These are phyloP conservation scores for Tinamus guttatus DNA, from an alignment of 2,113 vertebrate species.

Conservation along the genomic window DNA sequence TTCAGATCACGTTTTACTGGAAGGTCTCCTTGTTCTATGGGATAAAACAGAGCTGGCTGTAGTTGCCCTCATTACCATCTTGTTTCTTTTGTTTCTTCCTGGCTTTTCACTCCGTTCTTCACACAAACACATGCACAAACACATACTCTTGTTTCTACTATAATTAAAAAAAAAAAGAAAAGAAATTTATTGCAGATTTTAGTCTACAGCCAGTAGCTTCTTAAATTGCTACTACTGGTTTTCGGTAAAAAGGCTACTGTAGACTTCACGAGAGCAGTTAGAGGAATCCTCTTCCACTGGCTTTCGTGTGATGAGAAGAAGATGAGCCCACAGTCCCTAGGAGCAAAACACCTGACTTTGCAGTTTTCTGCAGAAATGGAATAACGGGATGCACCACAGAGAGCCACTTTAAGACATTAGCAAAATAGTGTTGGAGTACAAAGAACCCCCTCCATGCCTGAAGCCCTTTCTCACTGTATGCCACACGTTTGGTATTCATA, in stretches of 20 bases:
- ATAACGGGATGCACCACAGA: not conserved
- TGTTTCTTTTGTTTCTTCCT: not conserved
- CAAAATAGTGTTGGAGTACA: not conserved
- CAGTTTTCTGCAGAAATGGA: not conserved
- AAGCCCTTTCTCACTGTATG: not conserved
- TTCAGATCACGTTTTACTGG: not conserved
- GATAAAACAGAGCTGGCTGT: not conserved
- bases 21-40: not conserved
- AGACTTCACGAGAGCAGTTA: not conserved
- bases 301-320: not conserved
- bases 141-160: not conserved
- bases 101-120: rapidly evolving
- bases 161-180: not conserved
- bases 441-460: not conserved
- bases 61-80: not conserved
- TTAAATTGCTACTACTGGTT: not conserved
- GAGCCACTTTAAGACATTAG: not conserved
- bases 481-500: not conserved
- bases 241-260: not conserved
- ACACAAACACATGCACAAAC: not conserved
- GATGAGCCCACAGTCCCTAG: not conserved
- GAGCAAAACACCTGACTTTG: not conserved
- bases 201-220: not conserved
- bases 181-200: not conserved
- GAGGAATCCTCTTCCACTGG: not conserved